Percentiles rank a stretch among this genome's conserved stretches.
Evolutionary conservation across 2,113 vertebrate genomes (phyloP).

Genomic region (Chiloscyllium plagiosum): DNA sequence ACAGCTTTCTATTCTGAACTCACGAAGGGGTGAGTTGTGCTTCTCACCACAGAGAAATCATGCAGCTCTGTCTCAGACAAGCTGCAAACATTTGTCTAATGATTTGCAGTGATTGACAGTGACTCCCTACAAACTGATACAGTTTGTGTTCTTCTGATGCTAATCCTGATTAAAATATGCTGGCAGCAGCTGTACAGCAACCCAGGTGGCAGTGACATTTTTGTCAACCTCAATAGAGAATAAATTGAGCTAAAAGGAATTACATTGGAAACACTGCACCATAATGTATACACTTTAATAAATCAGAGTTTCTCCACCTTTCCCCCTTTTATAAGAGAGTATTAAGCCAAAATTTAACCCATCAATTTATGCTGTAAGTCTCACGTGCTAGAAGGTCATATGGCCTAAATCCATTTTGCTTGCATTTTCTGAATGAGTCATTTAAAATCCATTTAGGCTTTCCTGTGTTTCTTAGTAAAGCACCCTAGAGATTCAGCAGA

Average conservation of each 20-base stretch:
- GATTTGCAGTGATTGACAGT: not conserved
- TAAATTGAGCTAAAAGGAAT: not conserved
- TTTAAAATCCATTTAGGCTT: conserved; percentile 9
- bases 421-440: conserved; percentile 11
- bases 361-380: not conserved
- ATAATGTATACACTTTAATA: not conserved
- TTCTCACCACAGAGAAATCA: not conserved
- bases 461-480: not conserved
- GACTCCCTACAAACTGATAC: not conserved
- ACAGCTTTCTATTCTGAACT: not conserved
- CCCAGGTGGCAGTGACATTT: not conserved
- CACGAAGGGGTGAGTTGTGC: not conserved
- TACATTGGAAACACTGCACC: not conserved
- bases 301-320: not conserved
- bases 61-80: not conserved
- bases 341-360: not conserved
- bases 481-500: not conserved
- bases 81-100: not conserved
- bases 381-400: not conserved
- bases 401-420: not conserved
- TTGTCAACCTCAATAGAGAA: not conserved
- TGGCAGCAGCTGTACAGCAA: not conserved
- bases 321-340: not conserved
- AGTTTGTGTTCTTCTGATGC: not conserved
- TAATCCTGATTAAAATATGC: not conserved